Percentiles rank a stretch among this genome's conserved stretches.
Conservation (phyloP, 1,140 invertebrate genomes). For the Trichomalopsis sarcophagae region DNA sequence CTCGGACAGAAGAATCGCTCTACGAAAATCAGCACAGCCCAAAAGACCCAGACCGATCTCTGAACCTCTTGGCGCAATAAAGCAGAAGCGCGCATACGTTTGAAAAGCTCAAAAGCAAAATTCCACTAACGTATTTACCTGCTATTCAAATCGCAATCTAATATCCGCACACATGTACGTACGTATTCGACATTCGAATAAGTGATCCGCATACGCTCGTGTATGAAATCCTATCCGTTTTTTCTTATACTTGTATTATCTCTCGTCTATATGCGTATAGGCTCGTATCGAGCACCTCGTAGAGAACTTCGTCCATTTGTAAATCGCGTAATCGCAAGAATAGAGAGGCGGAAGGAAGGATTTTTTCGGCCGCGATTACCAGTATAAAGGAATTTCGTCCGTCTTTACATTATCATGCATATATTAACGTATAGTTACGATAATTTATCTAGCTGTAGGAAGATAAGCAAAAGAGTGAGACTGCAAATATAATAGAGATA, state of each 20-base stretch:
- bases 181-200: background rate
- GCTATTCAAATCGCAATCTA: background rate
- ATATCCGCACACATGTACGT: background rate
- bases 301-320: slow-evolving; percentile 19
- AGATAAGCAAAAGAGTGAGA: background rate
- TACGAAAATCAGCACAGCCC: background rate
- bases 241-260: background rate
- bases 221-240: background rate
- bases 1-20: background rate
- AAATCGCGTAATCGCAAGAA: background rate
- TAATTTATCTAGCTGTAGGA: background rate
- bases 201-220: background rate
- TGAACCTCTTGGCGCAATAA: too few relatives aligned
- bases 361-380: background rate
- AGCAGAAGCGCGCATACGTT: background rate
- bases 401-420: background rate
- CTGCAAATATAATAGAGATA: background rate
- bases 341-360: background rate
- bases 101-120: background rate
- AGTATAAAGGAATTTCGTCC: background rate
- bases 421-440: background rate
- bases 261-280: slow-evolving; percentile 8
- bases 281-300: slow-evolving; percentile 28
- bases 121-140: background rate
- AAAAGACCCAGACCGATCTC: background rate